Percentiles rank a stretch among this genome's conserved stretches.
These are phyloP conservation scores for Bombylius discolor DNA, from an alignment of 2,888 invertebrate species.

Conservation along the genomic window DNA sequence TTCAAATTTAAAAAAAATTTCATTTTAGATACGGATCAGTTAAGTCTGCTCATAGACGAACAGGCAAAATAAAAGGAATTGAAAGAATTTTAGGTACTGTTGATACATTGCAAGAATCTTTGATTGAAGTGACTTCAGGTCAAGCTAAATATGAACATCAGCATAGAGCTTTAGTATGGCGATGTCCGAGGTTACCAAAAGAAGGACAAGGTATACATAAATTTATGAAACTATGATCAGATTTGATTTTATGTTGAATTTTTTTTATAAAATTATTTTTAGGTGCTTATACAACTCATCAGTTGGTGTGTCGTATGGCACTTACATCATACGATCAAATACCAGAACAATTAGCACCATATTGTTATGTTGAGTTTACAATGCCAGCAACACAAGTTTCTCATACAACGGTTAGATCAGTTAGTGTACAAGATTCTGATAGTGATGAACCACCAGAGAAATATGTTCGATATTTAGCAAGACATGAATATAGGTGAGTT, in stretches of 20 bases:
- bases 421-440: slow-evolving; percentile 75
- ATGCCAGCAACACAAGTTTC: slow-evolving; percentile 96
- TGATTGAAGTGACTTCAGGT: slow-evolving; percentile 92
- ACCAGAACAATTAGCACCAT: slow-evolving; percentile 81
- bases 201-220: slow-evolving; percentile 79
- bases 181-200: slow-evolving; percentile 93
- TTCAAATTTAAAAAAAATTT: not conserved
- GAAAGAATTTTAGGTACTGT: slow-evolving; percentile 84
- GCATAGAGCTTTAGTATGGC: slow-evolving; percentile 94
- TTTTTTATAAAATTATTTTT: slow-evolving; percentile 13
- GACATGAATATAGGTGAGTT: slow-evolving; percentile 79
- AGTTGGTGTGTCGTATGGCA: slow-evolving; percentile 86
- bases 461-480: slow-evolving; percentile 89
- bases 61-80: slow-evolving; percentile 85
- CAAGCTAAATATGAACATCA: slow-evolving; percentile 99
- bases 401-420: slow-evolving; percentile 91
- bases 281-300: slow-evolving; percentile 97
- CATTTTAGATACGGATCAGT: slow-evolving; percentile 76
- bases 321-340: slow-evolving; percentile 95
- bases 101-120: slow-evolving; percentile 76
- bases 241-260: not conserved
- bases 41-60: slow-evolving; percentile 78
- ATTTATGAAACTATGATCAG: not conserved
- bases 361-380: slow-evolving; percentile 88
- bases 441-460: slow-evolving; percentile 91